phyloP scores from a whole-genome alignment of 1,140 invertebrate species.

The Zaprionus lachaisei region DNA sequence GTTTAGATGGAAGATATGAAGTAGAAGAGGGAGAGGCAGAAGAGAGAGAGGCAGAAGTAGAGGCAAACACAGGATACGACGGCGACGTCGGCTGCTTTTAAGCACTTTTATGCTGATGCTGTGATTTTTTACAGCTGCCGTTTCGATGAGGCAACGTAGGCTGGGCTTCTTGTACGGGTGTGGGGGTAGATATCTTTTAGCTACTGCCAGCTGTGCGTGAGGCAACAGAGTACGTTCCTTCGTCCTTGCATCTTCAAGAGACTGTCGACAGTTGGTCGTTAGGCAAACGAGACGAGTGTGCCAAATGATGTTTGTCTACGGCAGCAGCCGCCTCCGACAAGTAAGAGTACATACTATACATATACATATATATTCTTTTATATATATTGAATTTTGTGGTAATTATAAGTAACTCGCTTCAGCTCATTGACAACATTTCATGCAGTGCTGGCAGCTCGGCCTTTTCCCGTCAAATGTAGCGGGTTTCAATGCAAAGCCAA shows the following conservation, averaged over 20 bases:
- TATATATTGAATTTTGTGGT: conserved; percentile 79
- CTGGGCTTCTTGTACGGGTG: not conserved
- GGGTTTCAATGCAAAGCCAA: no score
- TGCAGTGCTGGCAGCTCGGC: no score
- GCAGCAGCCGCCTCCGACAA: conserved; percentile 33
- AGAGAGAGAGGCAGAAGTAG: no score
- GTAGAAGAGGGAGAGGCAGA: no score
- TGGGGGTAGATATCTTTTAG: conserved; percentile 2
- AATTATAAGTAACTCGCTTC: conserved; percentile 80
- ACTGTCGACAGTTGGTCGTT: conserved; percentile 64
- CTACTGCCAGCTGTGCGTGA: conserved; percentile 55
- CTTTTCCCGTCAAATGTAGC: no score
- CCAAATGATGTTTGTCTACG: conserved; percentile 78
- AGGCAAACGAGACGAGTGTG: conserved; percentile 58
- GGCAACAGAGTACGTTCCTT: conserved; percentile 43
- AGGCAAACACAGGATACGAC: conserved; percentile 34
- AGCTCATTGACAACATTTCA: conserved; percentile 55
- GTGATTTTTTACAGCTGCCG: conserved; percentile 83
- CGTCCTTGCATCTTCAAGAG: conserved; percentile 60
- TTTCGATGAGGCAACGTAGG: conserved; percentile 45
- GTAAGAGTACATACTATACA: conserved; percentile 51
- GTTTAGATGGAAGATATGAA: conserved; percentile 47
- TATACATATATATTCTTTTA: conserved; percentile 22
- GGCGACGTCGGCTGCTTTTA: conserved; percentile 74
- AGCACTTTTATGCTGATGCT: conserved; percentile 83